These are phyloP conservation scores for Bombus superbus DNA, from an alignment of 1,140 invertebrate species.

Conservation along the genomic window DNA sequence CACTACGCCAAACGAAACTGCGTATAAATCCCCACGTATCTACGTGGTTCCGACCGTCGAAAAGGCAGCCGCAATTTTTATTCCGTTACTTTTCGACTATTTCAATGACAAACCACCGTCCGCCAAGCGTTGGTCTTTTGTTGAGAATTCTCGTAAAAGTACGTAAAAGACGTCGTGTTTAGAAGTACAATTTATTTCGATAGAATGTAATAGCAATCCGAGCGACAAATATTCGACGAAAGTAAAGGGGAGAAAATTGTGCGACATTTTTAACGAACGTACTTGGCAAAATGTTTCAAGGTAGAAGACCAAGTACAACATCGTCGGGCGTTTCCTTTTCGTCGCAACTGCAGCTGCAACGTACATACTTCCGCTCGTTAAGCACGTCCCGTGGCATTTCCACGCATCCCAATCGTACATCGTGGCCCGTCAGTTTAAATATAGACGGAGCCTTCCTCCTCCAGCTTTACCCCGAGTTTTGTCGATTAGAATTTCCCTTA, in stretches of 20 bases:
- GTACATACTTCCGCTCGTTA: slow-evolving; percentile 69
- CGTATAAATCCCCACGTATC: not conserved
- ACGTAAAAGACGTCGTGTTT: too few relatives aligned
- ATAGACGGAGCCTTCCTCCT: slow-evolving; percentile 55
- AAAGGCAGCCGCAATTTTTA: not conserved
- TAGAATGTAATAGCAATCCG: too few relatives aligned
- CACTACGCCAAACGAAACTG: not conserved
- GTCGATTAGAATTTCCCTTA: slow-evolving; percentile 44
- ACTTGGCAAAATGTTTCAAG: not conserved
- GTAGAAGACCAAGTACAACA: slow-evolving; percentile 8
- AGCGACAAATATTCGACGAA: too few relatives aligned
- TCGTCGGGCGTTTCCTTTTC: slow-evolving; percentile 23
- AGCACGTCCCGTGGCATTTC: slow-evolving; percentile 67
- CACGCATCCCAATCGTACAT: slow-evolving; percentile 65
- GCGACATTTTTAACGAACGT: too few relatives aligned
- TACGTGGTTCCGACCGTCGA: not conserved
- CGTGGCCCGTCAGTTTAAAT: slow-evolving; percentile 61
- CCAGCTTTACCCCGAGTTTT: slow-evolving; percentile 5
- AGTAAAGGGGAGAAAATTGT: too few relatives aligned
- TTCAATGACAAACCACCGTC: not conserved
- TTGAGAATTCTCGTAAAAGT: too few relatives aligned
- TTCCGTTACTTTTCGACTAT: not conserved
- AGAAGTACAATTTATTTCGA: too few relatives aligned
- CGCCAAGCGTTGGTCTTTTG: too few relatives aligned
- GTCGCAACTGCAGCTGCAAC: slow-evolving; percentile 61